phyloP scores from a whole-genome alignment of 2,888 invertebrate species.

The Apodemia zela region DNA sequence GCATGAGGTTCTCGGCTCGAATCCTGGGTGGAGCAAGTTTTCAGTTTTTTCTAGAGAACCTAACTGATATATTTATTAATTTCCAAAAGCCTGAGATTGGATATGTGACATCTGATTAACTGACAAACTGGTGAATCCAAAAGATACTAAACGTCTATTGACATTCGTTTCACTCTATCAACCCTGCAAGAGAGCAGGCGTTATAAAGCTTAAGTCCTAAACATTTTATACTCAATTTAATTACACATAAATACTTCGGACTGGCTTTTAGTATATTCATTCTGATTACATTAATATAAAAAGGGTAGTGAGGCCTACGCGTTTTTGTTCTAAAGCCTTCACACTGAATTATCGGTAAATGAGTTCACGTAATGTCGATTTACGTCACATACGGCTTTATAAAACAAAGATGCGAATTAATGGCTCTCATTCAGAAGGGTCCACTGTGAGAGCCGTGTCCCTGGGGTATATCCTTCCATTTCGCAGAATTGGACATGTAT shows the following conservation, averaged over 20 bases:
- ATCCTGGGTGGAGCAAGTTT: too few species aligned
- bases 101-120: too few species aligned
- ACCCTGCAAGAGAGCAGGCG: too few species aligned
- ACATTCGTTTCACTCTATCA: too few species aligned
- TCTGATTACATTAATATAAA: constrained; percentile 35
- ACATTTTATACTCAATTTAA: constrained; percentile 33
- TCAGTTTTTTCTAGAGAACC: too few species aligned
- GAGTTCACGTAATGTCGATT: constrained; percentile 67
- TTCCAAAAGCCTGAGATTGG: too few species aligned
- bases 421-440: constrained; percentile 72
- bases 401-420: constrained; percentile 79
- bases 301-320: constrained; percentile 29
- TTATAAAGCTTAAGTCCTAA: not conserved
- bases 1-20: not conserved
- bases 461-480: constrained; percentile 74
- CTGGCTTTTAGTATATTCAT: constrained; percentile 32
- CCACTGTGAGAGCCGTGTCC: constrained; percentile 70
- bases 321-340: constrained; percentile 33
- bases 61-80: too few species aligned
- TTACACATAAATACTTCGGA: constrained; percentile 24
- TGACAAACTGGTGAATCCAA: too few species aligned
- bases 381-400: constrained; percentile 71
- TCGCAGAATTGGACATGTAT: constrained; percentile 71
- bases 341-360: constrained; percentile 62
- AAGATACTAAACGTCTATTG: too few species aligned